Conservation (phyloP, 2,888 invertebrate species). For the Agelastica alni region DNA sequence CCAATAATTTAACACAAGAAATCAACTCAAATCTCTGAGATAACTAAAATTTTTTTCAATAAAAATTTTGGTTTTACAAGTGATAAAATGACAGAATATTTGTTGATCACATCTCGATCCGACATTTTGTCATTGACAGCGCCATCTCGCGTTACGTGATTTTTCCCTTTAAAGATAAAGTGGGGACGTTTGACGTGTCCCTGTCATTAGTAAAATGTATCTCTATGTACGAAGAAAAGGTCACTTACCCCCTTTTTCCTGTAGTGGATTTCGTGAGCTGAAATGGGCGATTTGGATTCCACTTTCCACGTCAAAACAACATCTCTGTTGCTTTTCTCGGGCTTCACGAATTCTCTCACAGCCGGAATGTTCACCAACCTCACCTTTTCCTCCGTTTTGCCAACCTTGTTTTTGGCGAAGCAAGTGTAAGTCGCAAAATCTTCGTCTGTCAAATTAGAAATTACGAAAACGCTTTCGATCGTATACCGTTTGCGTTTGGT, state of each 20-base stretch:
- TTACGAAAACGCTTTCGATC: slow-evolving; percentile 47
- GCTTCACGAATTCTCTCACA: slow-evolving; percentile 40
- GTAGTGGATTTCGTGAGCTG: slow-evolving; percentile 56
- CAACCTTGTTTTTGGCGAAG: slow-evolving; percentile 53
- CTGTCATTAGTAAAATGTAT: too few relatives aligned
- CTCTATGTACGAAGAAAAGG: too few relatives aligned
- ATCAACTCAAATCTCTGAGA: too few relatives aligned
- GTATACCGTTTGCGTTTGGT: slow-evolving; percentile 39
- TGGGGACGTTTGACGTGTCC: too few relatives aligned
- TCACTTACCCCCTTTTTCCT: slow-evolving; percentile 56
- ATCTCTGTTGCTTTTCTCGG: slow-evolving; percentile 41
- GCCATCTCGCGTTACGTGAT: too few relatives aligned
- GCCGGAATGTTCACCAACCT: slow-evolving; percentile 48
- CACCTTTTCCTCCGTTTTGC: slow-evolving; percentile 47
- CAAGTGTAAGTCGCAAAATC: slow-evolving; percentile 58
- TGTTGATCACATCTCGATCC: too few relatives aligned
- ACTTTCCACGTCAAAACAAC: slow-evolving; percentile 57
- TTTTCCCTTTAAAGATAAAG: too few relatives aligned
- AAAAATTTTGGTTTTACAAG: too few relatives aligned
- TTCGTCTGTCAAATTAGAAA: slow-evolving; percentile 46
- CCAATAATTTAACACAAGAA: too few relatives aligned
- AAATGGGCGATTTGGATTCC: slow-evolving; percentile 57
- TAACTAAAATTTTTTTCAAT: too few relatives aligned
- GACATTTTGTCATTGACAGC: too few relatives aligned
- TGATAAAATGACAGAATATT: too few relatives aligned